A percentile compares a stretch with the other conserved stretches of the same genome.
Conservation (phyloP, 1,140 invertebrate genomes). For the Homalodisca vitripennis region DNA sequence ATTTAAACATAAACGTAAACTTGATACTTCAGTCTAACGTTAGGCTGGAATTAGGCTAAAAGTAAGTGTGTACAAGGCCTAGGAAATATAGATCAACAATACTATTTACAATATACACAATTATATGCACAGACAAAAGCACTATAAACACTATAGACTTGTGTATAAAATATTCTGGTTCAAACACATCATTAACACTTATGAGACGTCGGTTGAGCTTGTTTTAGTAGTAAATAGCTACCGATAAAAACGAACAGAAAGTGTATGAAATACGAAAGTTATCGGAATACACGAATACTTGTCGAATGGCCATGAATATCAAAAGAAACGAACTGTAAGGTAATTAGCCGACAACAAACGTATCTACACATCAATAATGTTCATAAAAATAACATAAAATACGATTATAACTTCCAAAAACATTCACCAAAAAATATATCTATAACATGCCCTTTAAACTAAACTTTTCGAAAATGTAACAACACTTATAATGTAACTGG, state of each 20-base stretch:
- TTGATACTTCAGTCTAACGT: neutral
- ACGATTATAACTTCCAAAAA: conserved; percentile 1
- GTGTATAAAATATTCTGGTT: conserved; percentile 18
- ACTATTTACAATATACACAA: conserved; percentile 26
- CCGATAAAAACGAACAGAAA: neutral
- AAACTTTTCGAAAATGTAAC: conserved; percentile 18
- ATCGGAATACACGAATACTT: no score
- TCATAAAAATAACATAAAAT: conserved; percentile 10
- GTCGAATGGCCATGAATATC: no score
- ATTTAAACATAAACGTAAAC: neutral
- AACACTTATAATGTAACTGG: conserved; percentile 22
- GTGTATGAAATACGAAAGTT: no score
- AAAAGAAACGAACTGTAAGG: no score
- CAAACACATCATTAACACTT: conserved; percentile 18
- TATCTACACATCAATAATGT: no score
- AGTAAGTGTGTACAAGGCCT: conserved; percentile 3
- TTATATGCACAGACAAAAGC: conserved; percentile 19
- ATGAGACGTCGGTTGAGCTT: conserved; percentile 21
- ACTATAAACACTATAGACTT: conserved; percentile 26
- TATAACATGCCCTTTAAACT: neutral
- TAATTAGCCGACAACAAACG: conserved; percentile 1
- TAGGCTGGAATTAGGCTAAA: neutral
- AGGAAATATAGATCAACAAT: conserved; percentile 8
- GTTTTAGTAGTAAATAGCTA: neutral
- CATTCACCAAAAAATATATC: conserved; percentile 24